Conservation (phyloP, 2,888 invertebrate species). For the Molorchus minor region DNA sequence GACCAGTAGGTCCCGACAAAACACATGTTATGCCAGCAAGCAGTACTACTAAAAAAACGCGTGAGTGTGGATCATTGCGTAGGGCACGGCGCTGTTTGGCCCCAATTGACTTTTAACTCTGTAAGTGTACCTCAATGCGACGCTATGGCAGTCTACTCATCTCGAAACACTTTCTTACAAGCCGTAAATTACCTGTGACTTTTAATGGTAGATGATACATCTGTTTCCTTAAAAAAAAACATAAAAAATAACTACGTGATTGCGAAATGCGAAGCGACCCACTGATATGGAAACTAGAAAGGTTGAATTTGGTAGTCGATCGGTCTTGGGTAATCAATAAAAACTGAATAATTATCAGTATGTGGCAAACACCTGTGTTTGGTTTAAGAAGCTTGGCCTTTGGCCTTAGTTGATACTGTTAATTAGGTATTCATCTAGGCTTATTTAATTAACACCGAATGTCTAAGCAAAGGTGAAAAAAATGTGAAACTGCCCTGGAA, state of each 20-base stretch:
- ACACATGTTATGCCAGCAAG: slow-evolving; percentile 18
- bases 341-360: too few species aligned
- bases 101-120: slow-evolving; percentile 30
- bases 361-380: too few species aligned
- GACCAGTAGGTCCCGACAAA: slow-evolving; percentile 3
- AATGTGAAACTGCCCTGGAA: too few species aligned
- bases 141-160: slow-evolving; percentile 16
- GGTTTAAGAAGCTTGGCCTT: too few species aligned
- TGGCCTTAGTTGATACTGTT: too few species aligned
- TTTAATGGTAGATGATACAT: slow-evolving; percentile 15
- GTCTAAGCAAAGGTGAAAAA: too few species aligned
- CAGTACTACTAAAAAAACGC: slow-evolving; percentile 20
- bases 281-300: too few species aligned
- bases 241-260: not conserved
- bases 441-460: too few species aligned
- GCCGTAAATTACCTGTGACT: slow-evolving; percentile 28
- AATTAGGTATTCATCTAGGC: too few species aligned
- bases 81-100: slow-evolving; percentile 28
- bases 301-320: too few species aligned
- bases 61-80: slow-evolving; percentile 27
- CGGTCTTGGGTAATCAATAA: too few species aligned
- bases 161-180: slow-evolving; percentile 15
- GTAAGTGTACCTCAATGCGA: slow-evolving; percentile 12
- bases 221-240: slow-evolving; percentile 1
- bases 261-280: too few species aligned